Evolutionary conservation across 1,140 invertebrate species (phyloP).

Genomic region (Metopolophium dirhodum): DNA sequence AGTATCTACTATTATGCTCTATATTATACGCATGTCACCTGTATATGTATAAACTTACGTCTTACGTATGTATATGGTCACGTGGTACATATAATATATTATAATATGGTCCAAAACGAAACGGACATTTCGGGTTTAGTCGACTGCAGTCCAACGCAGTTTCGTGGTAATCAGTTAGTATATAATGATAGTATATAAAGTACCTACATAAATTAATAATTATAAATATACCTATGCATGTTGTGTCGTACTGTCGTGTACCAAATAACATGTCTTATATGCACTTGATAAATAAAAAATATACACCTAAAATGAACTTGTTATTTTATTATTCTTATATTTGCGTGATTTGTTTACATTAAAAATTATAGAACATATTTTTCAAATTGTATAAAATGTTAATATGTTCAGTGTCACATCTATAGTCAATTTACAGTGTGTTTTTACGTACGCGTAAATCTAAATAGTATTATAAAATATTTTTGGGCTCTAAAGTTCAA

Average conservation of each 20-base stretch:
- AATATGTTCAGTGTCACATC: not conserved
- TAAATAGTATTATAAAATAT: not conserved
- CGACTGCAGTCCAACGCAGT: not conserved
- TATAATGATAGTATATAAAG: too few relatives aligned
- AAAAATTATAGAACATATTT: not conserved
- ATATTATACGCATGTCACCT: not conserved
- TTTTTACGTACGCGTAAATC: not conserved
- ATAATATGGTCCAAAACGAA: not conserved
- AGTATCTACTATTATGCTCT: not conserved
- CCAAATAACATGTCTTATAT: not conserved
- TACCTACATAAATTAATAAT: not conserved
- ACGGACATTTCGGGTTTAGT: not conserved
- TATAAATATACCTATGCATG: not conserved
- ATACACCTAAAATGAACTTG: not conserved
- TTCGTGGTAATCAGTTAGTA: not conserved
- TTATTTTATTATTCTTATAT: not conserved
- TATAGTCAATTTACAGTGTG: not conserved
- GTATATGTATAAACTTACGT: not conserved
- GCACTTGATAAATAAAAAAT: not conserved
- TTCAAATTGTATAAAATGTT: not conserved
- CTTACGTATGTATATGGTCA: not conserved
- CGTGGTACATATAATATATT: too few relatives aligned
- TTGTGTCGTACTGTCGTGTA: not conserved
- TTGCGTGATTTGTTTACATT: not conserved
- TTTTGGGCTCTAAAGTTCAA: not conserved